phyloP scores from a whole-genome alignment of 1,140 invertebrate species.

The Stegodyphus mimosarum region DNA sequence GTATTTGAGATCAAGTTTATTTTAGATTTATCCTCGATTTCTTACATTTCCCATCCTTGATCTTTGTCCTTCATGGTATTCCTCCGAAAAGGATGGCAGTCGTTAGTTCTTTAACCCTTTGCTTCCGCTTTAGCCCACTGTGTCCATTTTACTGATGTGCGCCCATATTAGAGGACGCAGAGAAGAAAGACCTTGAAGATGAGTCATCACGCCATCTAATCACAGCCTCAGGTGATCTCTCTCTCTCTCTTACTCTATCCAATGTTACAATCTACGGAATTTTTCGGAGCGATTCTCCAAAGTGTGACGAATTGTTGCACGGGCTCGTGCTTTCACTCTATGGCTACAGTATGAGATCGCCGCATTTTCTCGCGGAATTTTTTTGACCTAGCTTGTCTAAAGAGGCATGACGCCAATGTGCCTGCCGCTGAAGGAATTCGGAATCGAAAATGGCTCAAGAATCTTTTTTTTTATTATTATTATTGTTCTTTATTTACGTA shows the following conservation, averaged over 20 bases:
- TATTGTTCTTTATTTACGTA: no score
- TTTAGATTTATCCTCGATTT: no score
- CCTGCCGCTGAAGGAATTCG: background rate
- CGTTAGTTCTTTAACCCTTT: constrained; percentile 47
- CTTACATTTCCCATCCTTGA: background rate
- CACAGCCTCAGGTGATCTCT: constrained; percentile 17
- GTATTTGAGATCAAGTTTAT: no score
- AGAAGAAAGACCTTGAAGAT: constrained; percentile 8
- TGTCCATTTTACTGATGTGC: constrained; percentile 35
- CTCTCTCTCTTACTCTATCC: background rate
- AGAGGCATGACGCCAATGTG: constrained; percentile 22
- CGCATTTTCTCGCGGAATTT: background rate
- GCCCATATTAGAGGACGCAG: constrained; percentile 31
- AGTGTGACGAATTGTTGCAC: constrained; percentile 54
- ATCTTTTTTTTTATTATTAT: background rate
- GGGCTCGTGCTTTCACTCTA: constrained; percentile 2
- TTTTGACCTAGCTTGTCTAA: constrained; percentile 49
- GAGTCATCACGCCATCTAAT: constrained; percentile 35
- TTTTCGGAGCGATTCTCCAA: constrained; percentile 24
- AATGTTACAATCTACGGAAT: constrained; percentile 42
- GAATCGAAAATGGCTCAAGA: background rate
- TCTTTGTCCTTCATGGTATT: background rate
- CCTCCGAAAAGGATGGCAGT: background rate
- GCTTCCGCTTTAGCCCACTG: constrained; percentile 19
- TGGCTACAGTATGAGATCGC: background rate